A percentile compares a stretch with the other conserved stretches of the same genome.
These are phyloP conservation scores for Clarias fuscus DNA, from an alignment of 2,797 vertebrate species.

Conservation along the genomic window DNA sequence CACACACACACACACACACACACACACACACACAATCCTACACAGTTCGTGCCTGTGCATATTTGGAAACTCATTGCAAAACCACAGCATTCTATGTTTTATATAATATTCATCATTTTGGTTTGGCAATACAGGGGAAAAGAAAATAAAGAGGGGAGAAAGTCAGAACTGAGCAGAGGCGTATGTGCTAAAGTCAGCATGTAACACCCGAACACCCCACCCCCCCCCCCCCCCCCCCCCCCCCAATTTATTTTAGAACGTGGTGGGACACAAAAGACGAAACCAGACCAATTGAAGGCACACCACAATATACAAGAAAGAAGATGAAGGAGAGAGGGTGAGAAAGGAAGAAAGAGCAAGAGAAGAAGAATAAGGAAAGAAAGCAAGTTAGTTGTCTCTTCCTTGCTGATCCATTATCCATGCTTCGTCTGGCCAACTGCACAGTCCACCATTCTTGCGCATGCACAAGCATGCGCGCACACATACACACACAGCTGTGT, in stretches of 20 bases:
- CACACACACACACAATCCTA: conserved; percentile 21
- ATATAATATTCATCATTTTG: conserved; percentile 73
- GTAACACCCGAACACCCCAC: neutral
- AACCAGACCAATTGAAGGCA: neutral
- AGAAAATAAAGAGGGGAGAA: conserved; percentile 58
- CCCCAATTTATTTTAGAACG: conserved; percentile 33
- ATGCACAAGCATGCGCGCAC: neutral
- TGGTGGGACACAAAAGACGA: conserved; percentile 44
- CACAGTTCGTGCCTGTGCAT: conserved; percentile 61
- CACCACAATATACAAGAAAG: neutral
- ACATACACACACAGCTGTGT: conserved; percentile 12
- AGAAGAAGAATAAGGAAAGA: neutral
- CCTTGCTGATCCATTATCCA: conserved; percentile 22
- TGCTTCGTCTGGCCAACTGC: conserved; percentile 16
- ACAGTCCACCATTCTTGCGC: conserved; percentile 12
- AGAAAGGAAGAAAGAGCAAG: neutral
- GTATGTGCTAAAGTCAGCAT: conserved; percentile 67
- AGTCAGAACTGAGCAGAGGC: conserved; percentile 50
- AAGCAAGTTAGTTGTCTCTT: neutral
- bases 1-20: conserved; percentile 18
- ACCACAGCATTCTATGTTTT: conserved; percentile 70
- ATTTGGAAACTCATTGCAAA: conserved; percentile 62
- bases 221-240: neutral
- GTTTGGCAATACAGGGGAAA: conserved; percentile 66
- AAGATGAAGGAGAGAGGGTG: conserved; percentile 34